phyloP scores from a whole-genome alignment of 2,113 vertebrate genomes.

The Paedocypris sp. region DNA sequence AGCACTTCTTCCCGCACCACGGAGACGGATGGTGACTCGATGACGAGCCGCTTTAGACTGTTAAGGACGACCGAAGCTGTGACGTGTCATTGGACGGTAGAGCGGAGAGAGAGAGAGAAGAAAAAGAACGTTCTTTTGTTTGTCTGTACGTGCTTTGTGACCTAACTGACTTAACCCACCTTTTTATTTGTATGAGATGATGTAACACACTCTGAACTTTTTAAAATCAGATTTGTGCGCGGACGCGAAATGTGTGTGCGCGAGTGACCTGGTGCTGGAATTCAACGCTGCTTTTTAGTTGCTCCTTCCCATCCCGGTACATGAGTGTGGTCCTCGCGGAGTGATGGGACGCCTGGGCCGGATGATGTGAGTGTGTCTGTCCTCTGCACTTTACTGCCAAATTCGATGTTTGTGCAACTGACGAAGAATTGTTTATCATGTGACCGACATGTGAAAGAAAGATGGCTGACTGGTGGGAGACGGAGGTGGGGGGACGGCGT shows the following conservation, averaged over 20 bases:
- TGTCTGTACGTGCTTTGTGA: constrained; percentile 40
- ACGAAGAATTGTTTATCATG: constrained; percentile 50
- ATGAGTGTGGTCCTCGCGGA: constrained; percentile 1
- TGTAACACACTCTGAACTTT: constrained; percentile 69
- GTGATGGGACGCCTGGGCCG: no score
- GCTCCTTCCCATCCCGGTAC: constrained; percentile 20
- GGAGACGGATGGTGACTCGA: no score
- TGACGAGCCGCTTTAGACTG: no score
- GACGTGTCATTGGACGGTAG: constrained; percentile 40
- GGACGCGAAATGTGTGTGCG: constrained; percentile 4
- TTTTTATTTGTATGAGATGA: constrained; percentile 61
- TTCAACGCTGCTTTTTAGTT: constrained; percentile 53
- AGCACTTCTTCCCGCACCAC: no score
- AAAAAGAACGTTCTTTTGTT: constrained; percentile 44
- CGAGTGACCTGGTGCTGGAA: constrained; percentile 43
- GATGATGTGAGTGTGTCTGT: constrained; percentile 34
- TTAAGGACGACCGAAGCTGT: constrained; percentile 33
- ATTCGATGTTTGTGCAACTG: constrained; percentile 53
- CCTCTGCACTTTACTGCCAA: constrained; percentile 72
- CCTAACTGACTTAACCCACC: constrained; percentile 74
- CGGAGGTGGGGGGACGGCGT: constrained; percentile 38
- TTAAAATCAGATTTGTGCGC: constrained; percentile 66
- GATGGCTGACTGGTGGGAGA: constrained; percentile 40
- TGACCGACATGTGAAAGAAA: constrained; percentile 35
- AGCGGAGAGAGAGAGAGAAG: constrained; percentile 36